A percentile compares a stretch with the other conserved stretches of the same genome.
Conservation (phyloP, 2,888 invertebrate species). For the Oscheius sp. region DNA sequence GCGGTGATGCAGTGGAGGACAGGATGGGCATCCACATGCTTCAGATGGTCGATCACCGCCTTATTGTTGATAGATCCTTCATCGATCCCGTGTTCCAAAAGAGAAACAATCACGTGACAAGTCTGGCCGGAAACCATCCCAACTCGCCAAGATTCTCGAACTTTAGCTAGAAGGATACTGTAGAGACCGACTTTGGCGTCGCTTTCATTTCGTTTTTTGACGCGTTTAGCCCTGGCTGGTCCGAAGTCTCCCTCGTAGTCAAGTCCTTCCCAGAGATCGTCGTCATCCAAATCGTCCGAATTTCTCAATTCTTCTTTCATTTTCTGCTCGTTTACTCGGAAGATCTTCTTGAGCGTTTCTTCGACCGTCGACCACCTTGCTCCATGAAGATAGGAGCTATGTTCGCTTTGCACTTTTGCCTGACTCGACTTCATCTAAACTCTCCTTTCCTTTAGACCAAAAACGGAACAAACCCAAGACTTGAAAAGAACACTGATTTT, state of each 20-base stretch:
- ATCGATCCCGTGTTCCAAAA: slow-evolving; percentile 45
- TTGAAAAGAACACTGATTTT: slow-evolving; percentile 4
- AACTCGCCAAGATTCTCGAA: slow-evolving; percentile 32
- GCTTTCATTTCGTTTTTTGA: not conserved
- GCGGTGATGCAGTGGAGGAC: not conserved
- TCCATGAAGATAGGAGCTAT: slow-evolving; percentile 8
- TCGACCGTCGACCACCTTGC: slow-evolving; percentile 1
- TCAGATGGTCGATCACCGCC: slow-evolving; percentile 12
- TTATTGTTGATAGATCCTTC: slow-evolving; percentile 30
- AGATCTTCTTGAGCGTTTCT: slow-evolving; percentile 1
- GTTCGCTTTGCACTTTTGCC: not conserved
- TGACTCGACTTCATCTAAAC: not conserved
- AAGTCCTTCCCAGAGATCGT: slow-evolving; percentile 13
- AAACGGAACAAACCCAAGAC: not conserved
- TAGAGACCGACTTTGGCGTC: slow-evolving; percentile 34
- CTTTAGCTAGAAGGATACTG: slow-evolving; percentile 39
- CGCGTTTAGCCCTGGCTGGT: not conserved
- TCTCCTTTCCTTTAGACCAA: no score
- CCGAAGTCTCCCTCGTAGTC: not conserved
- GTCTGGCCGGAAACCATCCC: slow-evolving; percentile 37
- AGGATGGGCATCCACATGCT: not conserved
- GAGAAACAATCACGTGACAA: slow-evolving; percentile 32
- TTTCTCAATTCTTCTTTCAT: not conserved
- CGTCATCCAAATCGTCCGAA: slow-evolving; percentile 13
- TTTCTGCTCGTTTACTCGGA: not conserved